Base-by-base conservation (phyloP, 2,888 invertebrate genomes). In the Microplitis deprimator region DNA sequence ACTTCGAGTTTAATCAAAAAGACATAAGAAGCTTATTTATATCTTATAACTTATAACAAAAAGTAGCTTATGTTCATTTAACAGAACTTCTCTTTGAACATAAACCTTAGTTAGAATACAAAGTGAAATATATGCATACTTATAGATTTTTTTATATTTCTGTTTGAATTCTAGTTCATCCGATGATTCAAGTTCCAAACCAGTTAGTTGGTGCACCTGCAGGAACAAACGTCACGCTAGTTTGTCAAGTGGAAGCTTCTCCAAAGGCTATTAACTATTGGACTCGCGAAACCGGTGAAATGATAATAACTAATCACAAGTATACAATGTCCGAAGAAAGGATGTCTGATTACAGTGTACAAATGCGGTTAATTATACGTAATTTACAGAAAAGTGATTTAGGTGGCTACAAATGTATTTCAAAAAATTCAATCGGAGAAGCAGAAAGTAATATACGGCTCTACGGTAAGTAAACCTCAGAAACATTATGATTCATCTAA, bases 261-360 rank as follows among this genome's bases (percentile, higher is more conserved):
- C 97, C 97, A 60, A 96, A 96, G 91, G 96, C 97, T 88, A 97
- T 97, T 92, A 97, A 97, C 93, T 97, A 96, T 91, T 97, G 97
- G 97, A 96, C 96, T 80, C 94, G 96, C 88, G 96, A 96, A 90
- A 95, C 95, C 87, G 97, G 96, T 85, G 96, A 96, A 90, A 97
- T 97, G 96, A 96, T 97, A 90, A 96, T 97, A 89, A 92, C 94
- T 72, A 96, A 96, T 87, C 95, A 95, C 88, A 96, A 96, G 89
- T 96, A 96, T 90, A 91, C 93, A 80, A 96, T 96, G 93, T 93
- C 93, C 67, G 96, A 96, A 90, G 93, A 93, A 87, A 94, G 93
- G 90, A 93, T 93, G 83, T 95, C 95, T 0, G 94, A 95, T 89
- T 96, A 96, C 91, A 95, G 96, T 87, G 94, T 96, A 7, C 95